Percentiles rank a stretch among this genome's conserved stretches.
Conservation (phyloP, 2,113 vertebrate genomes). For the Orycteropus afer region DNA sequence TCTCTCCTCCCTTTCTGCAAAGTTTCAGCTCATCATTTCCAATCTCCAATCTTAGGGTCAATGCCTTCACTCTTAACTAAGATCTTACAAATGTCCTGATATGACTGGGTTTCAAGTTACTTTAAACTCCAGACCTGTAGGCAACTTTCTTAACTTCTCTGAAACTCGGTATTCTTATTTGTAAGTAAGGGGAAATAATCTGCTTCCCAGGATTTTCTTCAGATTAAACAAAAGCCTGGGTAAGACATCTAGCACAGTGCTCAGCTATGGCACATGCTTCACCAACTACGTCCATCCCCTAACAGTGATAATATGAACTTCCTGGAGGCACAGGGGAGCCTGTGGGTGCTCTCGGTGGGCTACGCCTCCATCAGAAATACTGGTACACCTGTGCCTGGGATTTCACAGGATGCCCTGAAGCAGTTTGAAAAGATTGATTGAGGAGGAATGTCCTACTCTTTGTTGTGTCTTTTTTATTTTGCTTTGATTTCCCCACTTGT, state of each 20-base stretch:
- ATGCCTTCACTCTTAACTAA: neutral
- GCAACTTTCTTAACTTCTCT: neutral
- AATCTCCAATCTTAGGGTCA: neutral
- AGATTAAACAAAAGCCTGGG: neutral
- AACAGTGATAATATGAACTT: neutral
- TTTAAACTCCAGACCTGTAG: neutral
- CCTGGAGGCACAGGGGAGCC: accelerated
- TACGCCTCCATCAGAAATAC: neutral
- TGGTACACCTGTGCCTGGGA: neutral
- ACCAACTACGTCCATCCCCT: accelerated
- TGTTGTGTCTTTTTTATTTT: slow-evolving; percentile 49
- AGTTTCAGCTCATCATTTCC: neutral
- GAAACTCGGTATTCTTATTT: neutral
- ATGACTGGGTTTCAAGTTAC: neutral
- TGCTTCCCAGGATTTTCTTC: neutral
- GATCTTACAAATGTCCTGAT: neutral
- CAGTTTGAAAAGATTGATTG: slow-evolving; percentile 41
- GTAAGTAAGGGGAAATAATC: neutral
- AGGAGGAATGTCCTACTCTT: slow-evolving; percentile 2
- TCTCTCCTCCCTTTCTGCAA: neutral
- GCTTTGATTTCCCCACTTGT: slow-evolving; percentile 69
- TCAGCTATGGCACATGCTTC: accelerated
- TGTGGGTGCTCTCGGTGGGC: accelerated
- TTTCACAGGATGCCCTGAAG: slow-evolving; percentile 9
- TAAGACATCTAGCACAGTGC: accelerated